A percentile compares a stretch with the other conserved stretches of the same genome.
phyloP scores from a whole-genome alignment of 2,797 vertebrate genomes.

The Enteromius radiatus region DNA sequence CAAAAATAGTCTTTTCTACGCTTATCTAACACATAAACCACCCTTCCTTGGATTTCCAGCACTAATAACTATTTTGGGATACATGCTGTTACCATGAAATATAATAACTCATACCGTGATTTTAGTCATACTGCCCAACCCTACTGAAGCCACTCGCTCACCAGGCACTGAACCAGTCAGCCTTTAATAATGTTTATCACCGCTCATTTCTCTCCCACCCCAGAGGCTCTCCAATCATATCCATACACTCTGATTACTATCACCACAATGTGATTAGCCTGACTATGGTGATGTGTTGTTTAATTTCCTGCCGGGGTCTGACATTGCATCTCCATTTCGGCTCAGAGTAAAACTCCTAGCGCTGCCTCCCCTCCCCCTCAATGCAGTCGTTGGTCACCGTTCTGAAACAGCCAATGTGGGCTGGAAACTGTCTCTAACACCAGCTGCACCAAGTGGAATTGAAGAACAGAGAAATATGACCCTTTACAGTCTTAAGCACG shows the following conservation, averaged over 20 bases:
- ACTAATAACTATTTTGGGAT: background rate
- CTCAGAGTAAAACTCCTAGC: constrained; percentile 34
- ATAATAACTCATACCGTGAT: background rate
- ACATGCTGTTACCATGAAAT: background rate
- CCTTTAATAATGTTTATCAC: constrained; percentile 40
- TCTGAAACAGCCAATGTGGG: constrained; percentile 38
- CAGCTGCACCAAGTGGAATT: constrained; percentile 49
- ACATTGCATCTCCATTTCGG: constrained; percentile 45
- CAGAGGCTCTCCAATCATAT: constrained; percentile 45
- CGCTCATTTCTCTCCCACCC: constrained; percentile 26
- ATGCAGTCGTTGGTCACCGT: constrained; percentile 32
- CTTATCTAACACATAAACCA: background rate
- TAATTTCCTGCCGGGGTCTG: constrained; percentile 54
- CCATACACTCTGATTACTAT: constrained; percentile 50
- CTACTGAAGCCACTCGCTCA: background rate
- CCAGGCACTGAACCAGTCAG: constrained; percentile 34
- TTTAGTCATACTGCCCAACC: constrained; percentile 11
- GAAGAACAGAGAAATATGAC: constrained; percentile 36
- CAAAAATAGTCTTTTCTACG: too few relatives aligned
- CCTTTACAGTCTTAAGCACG: constrained; percentile 3
- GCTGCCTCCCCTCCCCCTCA: constrained; percentile 43
- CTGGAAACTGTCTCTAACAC: constrained; percentile 43
- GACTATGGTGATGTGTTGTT: constrained; percentile 46
- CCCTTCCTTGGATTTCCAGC: background rate
- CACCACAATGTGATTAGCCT: constrained; percentile 50